phyloP scores from a whole-genome alignment of 2,888 invertebrate genomes.

The Patella ulyssiponensis region DNA sequence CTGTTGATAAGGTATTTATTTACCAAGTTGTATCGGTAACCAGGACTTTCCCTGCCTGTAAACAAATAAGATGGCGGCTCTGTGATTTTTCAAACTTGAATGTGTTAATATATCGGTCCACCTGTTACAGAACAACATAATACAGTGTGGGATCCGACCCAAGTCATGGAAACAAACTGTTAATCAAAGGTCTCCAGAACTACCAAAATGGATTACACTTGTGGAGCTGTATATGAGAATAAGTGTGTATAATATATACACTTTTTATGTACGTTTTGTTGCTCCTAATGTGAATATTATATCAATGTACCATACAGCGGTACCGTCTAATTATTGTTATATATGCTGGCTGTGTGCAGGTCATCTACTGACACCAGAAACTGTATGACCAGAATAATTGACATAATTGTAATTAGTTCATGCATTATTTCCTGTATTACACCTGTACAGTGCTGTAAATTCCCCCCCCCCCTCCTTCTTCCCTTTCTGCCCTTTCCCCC shows the following conservation, averaged over 20 bases:
- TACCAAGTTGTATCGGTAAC: too few species aligned
- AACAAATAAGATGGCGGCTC: background rate
- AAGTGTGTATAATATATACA: background rate
- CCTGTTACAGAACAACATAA: too few species aligned
- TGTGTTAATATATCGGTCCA: background rate
- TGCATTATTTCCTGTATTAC: slow-evolving; percentile 3
- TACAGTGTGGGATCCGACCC: too few species aligned
- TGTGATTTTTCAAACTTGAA: slow-evolving; percentile 5
- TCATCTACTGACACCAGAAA: background rate
- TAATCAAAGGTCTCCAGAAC: too few species aligned
- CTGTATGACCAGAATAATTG: slow-evolving; percentile 6
- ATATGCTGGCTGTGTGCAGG: slow-evolving; percentile 7
- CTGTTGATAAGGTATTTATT: too few species aligned
- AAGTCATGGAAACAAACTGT: too few species aligned
- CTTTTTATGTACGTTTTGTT: background rate
- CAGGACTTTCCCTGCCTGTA: too few species aligned
- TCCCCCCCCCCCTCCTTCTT: background rate
- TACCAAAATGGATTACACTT: too few species aligned
- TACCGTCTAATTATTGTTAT: background rate
- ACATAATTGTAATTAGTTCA: slow-evolving; percentile 13
- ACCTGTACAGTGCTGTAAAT: slow-evolving; percentile 11
- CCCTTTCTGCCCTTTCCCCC: background rate
- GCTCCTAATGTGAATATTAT: slow-evolving; percentile 10
- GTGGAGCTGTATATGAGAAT: slow-evolving; percentile 7
- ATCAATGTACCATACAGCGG: background rate